Evolutionary conservation across 2,797 vertebrate genomes (phyloP).

Genomic region (Clarias fuscus): DNA sequence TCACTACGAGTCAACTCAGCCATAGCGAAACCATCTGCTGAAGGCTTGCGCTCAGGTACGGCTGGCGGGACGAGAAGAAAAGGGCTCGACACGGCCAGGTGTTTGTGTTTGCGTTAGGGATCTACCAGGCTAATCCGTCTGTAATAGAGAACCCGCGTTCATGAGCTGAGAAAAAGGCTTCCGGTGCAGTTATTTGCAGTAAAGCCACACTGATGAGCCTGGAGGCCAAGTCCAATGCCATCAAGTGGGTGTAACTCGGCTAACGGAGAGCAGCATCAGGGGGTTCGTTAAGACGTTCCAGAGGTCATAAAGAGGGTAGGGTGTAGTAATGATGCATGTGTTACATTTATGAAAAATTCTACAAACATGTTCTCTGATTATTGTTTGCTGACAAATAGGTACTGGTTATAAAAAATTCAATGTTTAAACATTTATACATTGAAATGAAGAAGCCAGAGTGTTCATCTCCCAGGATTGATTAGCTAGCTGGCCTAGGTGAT

Average conservation of each 20-base stretch:
- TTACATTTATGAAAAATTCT: not conserved
- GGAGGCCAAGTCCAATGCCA: not conserved
- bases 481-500: not conserved
- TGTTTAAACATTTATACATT: not conserved
- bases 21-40: constrained; percentile 64
- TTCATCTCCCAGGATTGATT: not conserved
- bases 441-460: not conserved
- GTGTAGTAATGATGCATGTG: no score
- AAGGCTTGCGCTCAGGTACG: constrained; percentile 1
- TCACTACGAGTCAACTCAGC: constrained; percentile 61
- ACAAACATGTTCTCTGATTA: not conserved
- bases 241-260: not conserved
- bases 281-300: not conserved
- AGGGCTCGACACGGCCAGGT: constrained; percentile 29
- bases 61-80: not conserved
- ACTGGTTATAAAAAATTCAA: not conserved
- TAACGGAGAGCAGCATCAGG: not conserved
- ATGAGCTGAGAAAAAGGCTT: not conserved
- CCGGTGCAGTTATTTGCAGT: not conserved
- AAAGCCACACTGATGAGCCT: not conserved
- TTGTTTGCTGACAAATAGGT: not conserved
- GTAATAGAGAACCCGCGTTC: not conserved
- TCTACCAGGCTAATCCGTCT: constrained; percentile 22
- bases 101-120: constrained; percentile 15
- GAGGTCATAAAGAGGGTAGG: not conserved